Base-by-base conservation (phyloP, 2,888 invertebrate genomes). In the Apamea sordens region DNA sequence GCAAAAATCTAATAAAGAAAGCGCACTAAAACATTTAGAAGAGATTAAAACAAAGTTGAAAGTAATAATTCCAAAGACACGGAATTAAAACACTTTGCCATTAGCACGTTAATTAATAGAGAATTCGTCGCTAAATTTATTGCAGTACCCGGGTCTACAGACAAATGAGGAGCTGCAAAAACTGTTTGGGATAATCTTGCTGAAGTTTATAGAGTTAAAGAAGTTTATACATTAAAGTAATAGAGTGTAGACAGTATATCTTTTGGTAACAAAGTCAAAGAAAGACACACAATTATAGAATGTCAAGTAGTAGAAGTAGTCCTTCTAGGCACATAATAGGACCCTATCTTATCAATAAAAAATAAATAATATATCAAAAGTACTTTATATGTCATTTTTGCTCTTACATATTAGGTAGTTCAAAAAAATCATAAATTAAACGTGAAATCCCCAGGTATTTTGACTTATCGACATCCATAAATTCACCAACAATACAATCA, bases 31-130 rank as follows among this genome's bases (percentile, higher is more conserved):
- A 59, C 76, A 67, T 77, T 65, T 76, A 77, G 75, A 64, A 77
- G 36, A 74, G 41, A 89, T 85, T 80, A 84, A 88, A 84, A 89
- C 68, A 65, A 70, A 89, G 70, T 86, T 82, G 75, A 50, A 56
- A 71, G 68, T 68, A 79, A 84, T 88, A 80, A 82, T 76, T 79
- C 53, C 64, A 74, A 68, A 78, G 70, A 73, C 81, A 74, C 77
- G 50, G 80, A 76, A 85, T 85, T 80, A 81, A 89, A 80, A 83
- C 83, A 89, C 80, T 85, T 73, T 76, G 76, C 85, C 71, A 85
- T 87, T 85, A 87, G 81, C 88, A 83, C 86, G 78, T 80, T 89
- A 86, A 86, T 89, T 88, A 89, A 82, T 88, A 84, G 70, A 82
- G 76, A 89, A 89, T 79, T 85, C 56, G 76, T 82, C 71, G 77